phyloP scores from a whole-genome alignment of 2,113 vertebrate species.

The Phaetusa simplex region DNA sequence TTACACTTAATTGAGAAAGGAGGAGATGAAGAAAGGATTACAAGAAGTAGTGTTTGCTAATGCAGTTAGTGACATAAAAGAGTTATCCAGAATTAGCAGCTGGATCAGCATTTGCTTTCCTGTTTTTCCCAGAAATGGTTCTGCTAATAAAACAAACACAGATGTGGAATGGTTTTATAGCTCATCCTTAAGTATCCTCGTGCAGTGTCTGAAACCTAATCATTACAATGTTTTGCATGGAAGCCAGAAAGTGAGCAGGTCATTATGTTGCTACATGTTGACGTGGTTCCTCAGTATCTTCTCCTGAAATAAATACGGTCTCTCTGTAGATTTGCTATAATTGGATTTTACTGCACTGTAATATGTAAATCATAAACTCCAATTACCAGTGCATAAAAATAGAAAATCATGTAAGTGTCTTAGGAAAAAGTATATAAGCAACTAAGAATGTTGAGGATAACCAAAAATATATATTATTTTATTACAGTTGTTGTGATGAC shows the following conservation, averaged over 20 bases:
- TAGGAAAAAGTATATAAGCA: background rate
- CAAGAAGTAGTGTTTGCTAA: background rate
- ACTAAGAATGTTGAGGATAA: background rate
- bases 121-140: slow-evolving; percentile 36
- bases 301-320: slow-evolving; percentile 34
- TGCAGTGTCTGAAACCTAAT: slow-evolving; percentile 39
- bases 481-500: background rate
- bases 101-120: slow-evolving; percentile 36
- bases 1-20: background rate
- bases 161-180: slow-evolving; percentile 49
- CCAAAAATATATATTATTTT: background rate
- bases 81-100: slow-evolving; percentile 39
- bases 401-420: slow-evolving; percentile 14
- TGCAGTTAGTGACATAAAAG: slow-evolving; percentile 10
- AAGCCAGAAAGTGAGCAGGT: slow-evolving; percentile 52
- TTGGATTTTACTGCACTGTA: slow-evolving; percentile 49
- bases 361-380: slow-evolving; percentile 58
- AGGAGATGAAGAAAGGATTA: background rate
- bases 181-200: slow-evolving; percentile 15
- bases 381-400: slow-evolving; percentile 53
- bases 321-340: slow-evolving; percentile 45
- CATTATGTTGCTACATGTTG: slow-evolving; percentile 40
- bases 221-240: slow-evolving; percentile 36
- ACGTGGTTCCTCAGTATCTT: slow-evolving; percentile 9
- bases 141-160: slow-evolving; percentile 44